Percentiles rank a stretch among this genome's conserved stretches.
phyloP scores from a whole-genome alignment of 2,888 invertebrate species.

The Plemyria rubiginata region DNA sequence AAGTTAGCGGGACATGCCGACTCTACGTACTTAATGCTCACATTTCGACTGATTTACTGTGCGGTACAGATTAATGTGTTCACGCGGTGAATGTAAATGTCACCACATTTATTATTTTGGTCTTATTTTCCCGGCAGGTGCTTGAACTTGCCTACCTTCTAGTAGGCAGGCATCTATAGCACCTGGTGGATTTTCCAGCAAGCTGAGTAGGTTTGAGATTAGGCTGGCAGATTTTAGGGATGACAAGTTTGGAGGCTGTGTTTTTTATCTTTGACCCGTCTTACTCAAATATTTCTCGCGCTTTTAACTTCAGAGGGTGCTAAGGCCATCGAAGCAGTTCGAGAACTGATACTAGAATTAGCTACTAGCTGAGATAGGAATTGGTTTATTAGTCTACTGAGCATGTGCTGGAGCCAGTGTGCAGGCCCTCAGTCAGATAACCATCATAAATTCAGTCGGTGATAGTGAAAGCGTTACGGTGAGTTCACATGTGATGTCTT shows the following conservation, averaged over 20 bases:
- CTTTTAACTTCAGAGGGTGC: too few species aligned
- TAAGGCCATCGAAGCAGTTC: too few species aligned
- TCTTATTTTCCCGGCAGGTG: background rate
- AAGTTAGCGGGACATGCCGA: constrained; percentile 46
- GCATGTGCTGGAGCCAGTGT: background rate
- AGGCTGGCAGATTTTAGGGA: too few species aligned
- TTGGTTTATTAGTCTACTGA: background rate
- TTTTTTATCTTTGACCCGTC: too few species aligned
- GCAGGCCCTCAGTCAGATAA: constrained; percentile 61
- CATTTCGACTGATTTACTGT: constrained; percentile 28
- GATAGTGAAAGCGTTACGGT: constrained; percentile 80
- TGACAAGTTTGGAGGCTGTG: too few species aligned
- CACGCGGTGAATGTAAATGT: constrained; percentile 30
- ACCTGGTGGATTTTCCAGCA: too few species aligned
- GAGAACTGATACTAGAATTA: too few species aligned
- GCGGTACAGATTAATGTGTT: constrained; percentile 27
- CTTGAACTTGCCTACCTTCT: background rate
- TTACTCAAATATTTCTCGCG: too few species aligned
- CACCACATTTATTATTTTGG: constrained; percentile 20
- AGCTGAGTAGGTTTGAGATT: too few species aligned
- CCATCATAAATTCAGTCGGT: constrained; percentile 53
- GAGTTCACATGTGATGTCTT: constrained; percentile 72
- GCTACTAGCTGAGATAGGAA: background rate
- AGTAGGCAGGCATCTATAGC: background rate
- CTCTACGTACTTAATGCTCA: constrained; percentile 14